Conservation (phyloP, 2,888 invertebrate species). For the Drosophila cognata region DNA sequence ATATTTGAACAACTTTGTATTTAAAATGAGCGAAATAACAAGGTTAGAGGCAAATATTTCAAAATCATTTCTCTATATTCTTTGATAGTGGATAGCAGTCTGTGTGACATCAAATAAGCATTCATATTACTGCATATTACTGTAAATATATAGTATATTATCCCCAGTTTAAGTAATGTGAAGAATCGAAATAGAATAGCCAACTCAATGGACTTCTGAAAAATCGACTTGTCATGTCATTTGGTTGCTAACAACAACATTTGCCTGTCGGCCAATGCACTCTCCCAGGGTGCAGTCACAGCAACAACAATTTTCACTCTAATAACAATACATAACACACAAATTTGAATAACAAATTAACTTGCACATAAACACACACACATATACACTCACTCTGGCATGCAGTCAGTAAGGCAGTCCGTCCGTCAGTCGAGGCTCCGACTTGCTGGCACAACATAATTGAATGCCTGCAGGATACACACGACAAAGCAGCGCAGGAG, state of each 20-base stretch:
- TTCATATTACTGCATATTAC: neutral
- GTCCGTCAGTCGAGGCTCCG: constrained; percentile 39
- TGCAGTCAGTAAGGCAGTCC: constrained; percentile 43
- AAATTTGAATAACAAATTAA: constrained; percentile 81
- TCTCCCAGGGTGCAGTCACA: constrained; percentile 44
- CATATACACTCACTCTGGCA: constrained; percentile 44
- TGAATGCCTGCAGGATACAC: constrained; percentile 77
- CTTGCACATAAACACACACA: constrained; percentile 53
- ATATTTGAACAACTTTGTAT: neutral
- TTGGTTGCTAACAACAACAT: constrained; percentile 42
- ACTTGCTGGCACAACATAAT: constrained; percentile 71
- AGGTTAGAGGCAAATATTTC: neutral
- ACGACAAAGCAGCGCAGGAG: constrained; percentile 55
- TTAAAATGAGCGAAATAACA: neutral
- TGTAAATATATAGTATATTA: neutral
- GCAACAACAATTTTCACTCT: constrained; percentile 67
- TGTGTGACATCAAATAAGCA: neutral
- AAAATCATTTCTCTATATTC: neutral
- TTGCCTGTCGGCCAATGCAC: constrained; percentile 66
- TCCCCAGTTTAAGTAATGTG: neutral
- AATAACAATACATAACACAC: constrained; percentile 80
- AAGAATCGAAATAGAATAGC: constrained; percentile 10
- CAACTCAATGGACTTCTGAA: constrained; percentile 16
- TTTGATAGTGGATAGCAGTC: neutral
- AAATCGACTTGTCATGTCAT: constrained; percentile 54